phyloP scores from a whole-genome alignment of 1,140 invertebrate species.

The Bombus breviceps region DNA sequence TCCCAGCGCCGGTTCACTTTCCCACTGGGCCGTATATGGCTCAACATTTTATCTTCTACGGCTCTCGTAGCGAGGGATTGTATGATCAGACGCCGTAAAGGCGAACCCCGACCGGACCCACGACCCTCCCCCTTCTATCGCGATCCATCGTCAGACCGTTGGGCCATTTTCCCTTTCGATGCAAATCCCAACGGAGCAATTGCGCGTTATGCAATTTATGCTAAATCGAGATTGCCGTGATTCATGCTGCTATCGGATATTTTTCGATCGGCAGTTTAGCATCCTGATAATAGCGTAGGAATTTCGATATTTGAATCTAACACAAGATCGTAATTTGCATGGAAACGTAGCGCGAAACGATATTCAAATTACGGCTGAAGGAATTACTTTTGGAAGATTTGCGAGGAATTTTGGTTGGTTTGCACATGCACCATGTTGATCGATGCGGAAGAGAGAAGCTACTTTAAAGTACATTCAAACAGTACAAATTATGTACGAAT shows the following conservation, averaged over 20 bases:
- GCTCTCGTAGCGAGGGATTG: conserved; percentile 51
- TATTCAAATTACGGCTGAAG: too few relatives aligned
- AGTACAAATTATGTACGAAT: too few relatives aligned
- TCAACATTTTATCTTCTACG: conserved; percentile 64
- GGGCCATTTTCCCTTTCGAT: conserved; percentile 32
- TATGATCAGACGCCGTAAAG: conserved; percentile 53
- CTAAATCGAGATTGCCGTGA: neutral
- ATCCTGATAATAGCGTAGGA: neutral
- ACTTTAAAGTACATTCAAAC: too few relatives aligned
- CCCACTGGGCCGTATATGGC: conserved; percentile 65
- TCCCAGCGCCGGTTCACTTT: conserved; percentile 53
- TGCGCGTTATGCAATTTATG: conserved; percentile 20
- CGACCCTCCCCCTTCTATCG: neutral
- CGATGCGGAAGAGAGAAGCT: too few relatives aligned
- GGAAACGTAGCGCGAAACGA: too few relatives aligned
- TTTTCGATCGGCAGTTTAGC: neutral
- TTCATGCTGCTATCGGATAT: neutral
- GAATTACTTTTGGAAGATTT: too few relatives aligned
- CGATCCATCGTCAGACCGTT: neutral
- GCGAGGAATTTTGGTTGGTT: too few relatives aligned
- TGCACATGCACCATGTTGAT: too few relatives aligned
- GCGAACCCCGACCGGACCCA: conserved; percentile 30
- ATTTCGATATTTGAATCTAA: neutral
- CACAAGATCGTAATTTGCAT: too few relatives aligned
- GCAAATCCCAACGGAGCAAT: conserved; percentile 30